phyloP scores from a whole-genome alignment of 2,888 invertebrate species.

The Xylocampa areola region DNA sequence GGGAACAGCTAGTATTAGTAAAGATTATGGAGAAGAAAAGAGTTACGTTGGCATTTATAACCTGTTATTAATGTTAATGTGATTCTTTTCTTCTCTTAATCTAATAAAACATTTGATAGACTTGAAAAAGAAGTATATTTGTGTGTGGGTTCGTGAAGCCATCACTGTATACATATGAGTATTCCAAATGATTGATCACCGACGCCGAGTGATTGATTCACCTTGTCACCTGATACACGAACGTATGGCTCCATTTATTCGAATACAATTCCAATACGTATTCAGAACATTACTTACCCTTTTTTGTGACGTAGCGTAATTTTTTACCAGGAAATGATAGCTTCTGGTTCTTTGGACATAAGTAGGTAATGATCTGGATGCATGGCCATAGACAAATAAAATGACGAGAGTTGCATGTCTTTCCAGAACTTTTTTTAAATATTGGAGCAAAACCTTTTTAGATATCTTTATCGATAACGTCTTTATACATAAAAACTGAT shows the following conservation, averaged over 20 bases:
- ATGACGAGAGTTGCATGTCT: too few relatives aligned
- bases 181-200: conserved; percentile 70
- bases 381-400: too few relatives aligned
- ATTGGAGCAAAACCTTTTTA: too few relatives aligned
- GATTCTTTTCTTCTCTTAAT: conserved; percentile 26
- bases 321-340: background rate
- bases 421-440: too few relatives aligned
- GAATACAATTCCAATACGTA: conserved; percentile 48
- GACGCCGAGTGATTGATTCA: conserved; percentile 56
- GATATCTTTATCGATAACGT: too few relatives aligned
- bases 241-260: conserved; percentile 61
- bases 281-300: conserved; percentile 11
- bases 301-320: conserved; percentile 1
- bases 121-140: conserved; percentile 33
- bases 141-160: conserved; percentile 34
- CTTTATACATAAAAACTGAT: too few relatives aligned
- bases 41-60: too few relatives aligned
- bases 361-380: too few relatives aligned
- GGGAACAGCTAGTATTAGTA: too few relatives aligned
- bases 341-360: background rate
- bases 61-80: too few relatives aligned
- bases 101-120: conserved; percentile 38
- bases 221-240: conserved; percentile 67
- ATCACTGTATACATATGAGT: conserved; percentile 50
- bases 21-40: too few relatives aligned